A percentile compares a stretch with the other conserved stretches of the same genome.
Conservation (phyloP, 2,797 vertebrate species). For the Peromyscus eremicus region DNA sequence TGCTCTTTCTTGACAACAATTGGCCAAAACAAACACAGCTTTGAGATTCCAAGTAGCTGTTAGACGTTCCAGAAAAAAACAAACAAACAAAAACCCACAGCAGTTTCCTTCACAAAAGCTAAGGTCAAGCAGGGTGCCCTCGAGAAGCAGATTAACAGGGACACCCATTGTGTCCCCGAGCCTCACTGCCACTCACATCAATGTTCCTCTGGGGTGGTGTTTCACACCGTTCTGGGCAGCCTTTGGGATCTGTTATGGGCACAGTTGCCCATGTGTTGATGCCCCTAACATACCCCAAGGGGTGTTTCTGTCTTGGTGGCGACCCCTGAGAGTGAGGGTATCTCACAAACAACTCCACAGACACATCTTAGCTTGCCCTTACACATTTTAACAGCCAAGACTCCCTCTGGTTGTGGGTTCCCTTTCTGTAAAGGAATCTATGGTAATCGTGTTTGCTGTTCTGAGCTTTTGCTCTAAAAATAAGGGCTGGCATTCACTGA, state of each 20-base stretch:
- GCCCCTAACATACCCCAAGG: no score
- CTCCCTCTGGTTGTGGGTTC: neutral
- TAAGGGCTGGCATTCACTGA: neutral
- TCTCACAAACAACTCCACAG: neutral
- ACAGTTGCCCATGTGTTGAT: no score
- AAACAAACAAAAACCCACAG: neutral
- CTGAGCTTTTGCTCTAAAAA: conserved; percentile 27
- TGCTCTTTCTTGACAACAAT: neutral
- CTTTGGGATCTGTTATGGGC: neutral
- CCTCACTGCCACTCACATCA: neutral
- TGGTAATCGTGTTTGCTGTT: neutral
- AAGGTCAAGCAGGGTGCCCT: neutral
- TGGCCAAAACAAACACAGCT: neutral
- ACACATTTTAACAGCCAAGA: neutral
- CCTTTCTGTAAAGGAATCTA: neutral
- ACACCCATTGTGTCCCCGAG: no score
- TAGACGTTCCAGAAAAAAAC: neutral
- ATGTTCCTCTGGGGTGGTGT: neutral
- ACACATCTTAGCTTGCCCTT: neutral
- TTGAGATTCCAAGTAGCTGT: neutral
- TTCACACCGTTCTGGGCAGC: neutral
- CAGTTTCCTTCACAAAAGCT: neutral
- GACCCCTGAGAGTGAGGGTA: neutral
- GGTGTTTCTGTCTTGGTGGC: neutral
- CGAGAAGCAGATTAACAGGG: neutral